phyloP scores from a whole-genome alignment of 2,797 vertebrate species.

The Chaetodon trifasciatus region DNA sequence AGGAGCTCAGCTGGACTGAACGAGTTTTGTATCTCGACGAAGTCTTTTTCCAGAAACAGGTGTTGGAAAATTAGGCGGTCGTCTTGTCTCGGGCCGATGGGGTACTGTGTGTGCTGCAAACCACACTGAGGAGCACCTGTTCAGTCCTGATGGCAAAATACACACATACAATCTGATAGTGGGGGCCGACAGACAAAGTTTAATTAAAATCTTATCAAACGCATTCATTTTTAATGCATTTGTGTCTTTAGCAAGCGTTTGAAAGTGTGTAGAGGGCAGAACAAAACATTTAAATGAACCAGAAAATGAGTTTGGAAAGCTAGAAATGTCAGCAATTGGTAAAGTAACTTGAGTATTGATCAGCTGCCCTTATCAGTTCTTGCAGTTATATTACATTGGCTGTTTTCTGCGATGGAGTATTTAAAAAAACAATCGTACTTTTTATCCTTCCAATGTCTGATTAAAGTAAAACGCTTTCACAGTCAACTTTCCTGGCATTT shows the following conservation, averaged over 20 bases:
- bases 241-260: neutral
- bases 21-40: neutral
- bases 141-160: neutral
- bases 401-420: neutral
- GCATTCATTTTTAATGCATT: neutral
- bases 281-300: conserved; percentile 10
- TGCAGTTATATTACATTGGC: neutral
- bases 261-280: neutral
- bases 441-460: conserved; percentile 23
- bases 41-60: neutral
- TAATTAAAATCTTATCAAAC: neutral
- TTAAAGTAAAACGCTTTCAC: neutral
- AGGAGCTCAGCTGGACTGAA: neutral
- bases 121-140: no score
- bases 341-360: conserved; percentile 23
- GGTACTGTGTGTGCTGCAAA: neutral
- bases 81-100: neutral
- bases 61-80: neutral
- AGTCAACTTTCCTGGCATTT: neutral
- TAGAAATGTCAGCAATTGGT: conserved; percentile 25
- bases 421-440: neutral
- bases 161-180: neutral
- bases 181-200: neutral
- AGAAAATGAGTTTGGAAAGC: neutral
- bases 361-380: neutral